Percentiles rank a stretch among this genome's conserved stretches.
These are phyloP conservation scores for Eledone cirrhosa DNA, from an alignment of 2,888 invertebrate genomes.

Conservation along the genomic window DNA sequence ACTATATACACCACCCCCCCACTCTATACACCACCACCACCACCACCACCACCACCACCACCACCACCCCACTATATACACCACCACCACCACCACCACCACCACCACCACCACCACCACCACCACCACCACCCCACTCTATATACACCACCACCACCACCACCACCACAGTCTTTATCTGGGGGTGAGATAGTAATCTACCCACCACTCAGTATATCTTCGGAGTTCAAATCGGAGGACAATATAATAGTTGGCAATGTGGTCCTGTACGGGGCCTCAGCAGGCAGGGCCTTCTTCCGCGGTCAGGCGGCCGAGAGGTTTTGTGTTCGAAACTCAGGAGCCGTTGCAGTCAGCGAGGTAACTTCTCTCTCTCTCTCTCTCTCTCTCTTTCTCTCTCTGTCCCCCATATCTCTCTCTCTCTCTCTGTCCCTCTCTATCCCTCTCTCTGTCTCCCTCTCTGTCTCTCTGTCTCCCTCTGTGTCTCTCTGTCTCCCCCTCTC, in stretches of 20 bases:
- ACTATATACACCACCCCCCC: too few species aligned
- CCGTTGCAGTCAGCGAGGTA: slow-evolving; percentile 89
- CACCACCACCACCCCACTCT: too few species aligned
- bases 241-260: slow-evolving; percentile 99
- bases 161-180: slow-evolving; percentile 86
- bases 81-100: too few species aligned
- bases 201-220: slow-evolving; percentile 83
- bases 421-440: not conserved
- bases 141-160: too few species aligned
- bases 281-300: slow-evolving; percentile 90
- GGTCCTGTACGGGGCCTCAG: slow-evolving; percentile 95
- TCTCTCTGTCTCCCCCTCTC: not conserved
- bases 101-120: too few species aligned
- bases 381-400: not conserved
- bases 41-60: too few species aligned
- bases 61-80: too few species aligned
- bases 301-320: slow-evolving; percentile 98
- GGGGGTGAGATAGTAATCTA: slow-evolving; percentile 93
- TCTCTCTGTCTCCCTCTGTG: not conserved
- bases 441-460: not conserved
- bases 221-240: slow-evolving; percentile 83
- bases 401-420: not conserved
- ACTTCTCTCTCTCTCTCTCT: slow-evolving; percentile 30
- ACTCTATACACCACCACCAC: too few species aligned
- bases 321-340: slow-evolving; percentile 98